Percentiles rank a stretch among this genome's conserved stretches.
phyloP scores from a whole-genome alignment of 2,888 invertebrate genomes.

The Crematogaster levior region DNA sequence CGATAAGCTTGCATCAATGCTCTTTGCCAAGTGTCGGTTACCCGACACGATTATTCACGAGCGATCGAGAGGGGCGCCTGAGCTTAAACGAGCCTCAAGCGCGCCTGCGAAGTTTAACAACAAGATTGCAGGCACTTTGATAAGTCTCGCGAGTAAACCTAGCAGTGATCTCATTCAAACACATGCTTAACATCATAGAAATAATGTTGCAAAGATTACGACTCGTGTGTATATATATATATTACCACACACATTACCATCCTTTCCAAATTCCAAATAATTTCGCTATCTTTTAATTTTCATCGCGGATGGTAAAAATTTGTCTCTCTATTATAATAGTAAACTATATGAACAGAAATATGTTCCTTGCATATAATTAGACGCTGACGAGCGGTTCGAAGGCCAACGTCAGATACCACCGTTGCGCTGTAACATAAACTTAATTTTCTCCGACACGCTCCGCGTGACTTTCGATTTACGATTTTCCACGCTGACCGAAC shows the following conservation, averaged over 20 bases:
- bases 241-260: neutral
- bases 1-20: constrained; percentile 34
- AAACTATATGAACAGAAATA: neutral
- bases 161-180: constrained; percentile 36
- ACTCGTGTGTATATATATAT: neutral
- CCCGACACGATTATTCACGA: constrained; percentile 49
- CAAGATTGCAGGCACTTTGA: constrained; percentile 38
- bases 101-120: constrained; percentile 47
- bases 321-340: neutral
- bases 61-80: constrained; percentile 45
- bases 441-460: constrained; percentile 60
- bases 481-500: constrained; percentile 71
- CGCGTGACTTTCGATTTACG: constrained; percentile 67
- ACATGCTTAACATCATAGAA: neutral
- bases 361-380: constrained; percentile 12
- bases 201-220: constrained; percentile 6
- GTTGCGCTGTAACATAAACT: constrained; percentile 48
- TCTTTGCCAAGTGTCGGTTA: constrained; percentile 39
- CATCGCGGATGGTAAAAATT: neutral
- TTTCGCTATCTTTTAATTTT: neutral
- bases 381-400: constrained; percentile 2
- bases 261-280: neutral
- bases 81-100: constrained; percentile 42
- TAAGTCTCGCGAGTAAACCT: constrained; percentile 40
- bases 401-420: constrained; percentile 13